These are phyloP conservation scores for Berghia stephanieae DNA, from an alignment of 1,140 invertebrate genomes.

Conservation along the genomic window DNA sequence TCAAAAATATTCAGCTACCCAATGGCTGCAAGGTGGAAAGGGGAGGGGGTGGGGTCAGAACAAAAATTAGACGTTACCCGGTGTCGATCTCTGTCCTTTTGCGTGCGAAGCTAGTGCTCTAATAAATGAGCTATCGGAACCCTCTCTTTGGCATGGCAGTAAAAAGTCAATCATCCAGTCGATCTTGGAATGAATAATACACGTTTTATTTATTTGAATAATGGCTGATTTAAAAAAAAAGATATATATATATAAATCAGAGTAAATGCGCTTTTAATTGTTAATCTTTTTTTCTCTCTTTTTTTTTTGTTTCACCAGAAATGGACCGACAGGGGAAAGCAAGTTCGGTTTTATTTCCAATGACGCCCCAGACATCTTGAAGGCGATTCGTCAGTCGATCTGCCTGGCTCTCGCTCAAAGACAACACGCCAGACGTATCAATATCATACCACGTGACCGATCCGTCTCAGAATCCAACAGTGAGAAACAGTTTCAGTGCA, in stretches of 20 bases:
- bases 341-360: neutral
- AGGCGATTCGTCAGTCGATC: conserved; percentile 17
- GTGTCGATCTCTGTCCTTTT: no score
- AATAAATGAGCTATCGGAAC: no score
- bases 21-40: no score
- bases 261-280: neutral
- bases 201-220: no score
- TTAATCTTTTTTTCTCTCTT: neutral
- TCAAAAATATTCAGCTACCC: no score
- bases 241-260: neutral
- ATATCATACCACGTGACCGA: neutral
- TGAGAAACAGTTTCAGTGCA: conserved; percentile 8
- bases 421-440: neutral
- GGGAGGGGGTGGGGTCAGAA: no score
- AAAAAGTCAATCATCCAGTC: no score
- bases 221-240: neutral
- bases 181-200: no score
- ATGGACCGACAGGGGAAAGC: conserved; percentile 18
- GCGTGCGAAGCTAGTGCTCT: no score
- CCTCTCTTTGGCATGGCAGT: no score
- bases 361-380: conserved; percentile 13
- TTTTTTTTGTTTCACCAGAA: conserved; percentile 15
- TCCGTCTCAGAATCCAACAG: neutral
- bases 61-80: no score
- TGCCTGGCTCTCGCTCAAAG: conserved; percentile 20